Evolutionary conservation across 2,113 vertebrate genomes (phyloP).

Genomic region (Pionites leucogaster): DNA sequence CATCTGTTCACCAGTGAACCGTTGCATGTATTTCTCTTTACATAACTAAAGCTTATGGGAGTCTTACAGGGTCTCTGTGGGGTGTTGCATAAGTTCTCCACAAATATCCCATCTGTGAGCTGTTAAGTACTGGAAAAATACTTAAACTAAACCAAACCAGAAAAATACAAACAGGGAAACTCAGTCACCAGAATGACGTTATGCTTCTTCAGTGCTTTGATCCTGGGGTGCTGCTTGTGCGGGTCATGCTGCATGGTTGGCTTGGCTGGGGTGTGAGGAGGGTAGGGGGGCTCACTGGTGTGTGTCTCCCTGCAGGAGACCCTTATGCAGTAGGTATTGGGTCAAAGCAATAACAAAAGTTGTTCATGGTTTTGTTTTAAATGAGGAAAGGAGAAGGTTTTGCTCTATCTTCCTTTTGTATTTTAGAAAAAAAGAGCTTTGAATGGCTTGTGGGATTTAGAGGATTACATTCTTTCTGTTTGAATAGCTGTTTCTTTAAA

Average conservation of each 20-base stretch:
- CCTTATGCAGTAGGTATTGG: not conserved
- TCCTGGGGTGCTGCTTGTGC: not conserved
- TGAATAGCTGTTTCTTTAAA: not conserved
- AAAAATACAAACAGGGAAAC: not conserved
- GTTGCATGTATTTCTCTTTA: not conserved
- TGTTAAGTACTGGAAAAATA: constrained; percentile 14
- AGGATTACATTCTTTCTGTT: not conserved
- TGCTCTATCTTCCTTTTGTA: not conserved
- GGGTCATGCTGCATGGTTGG: not conserved
- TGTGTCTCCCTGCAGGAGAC: not conserved
- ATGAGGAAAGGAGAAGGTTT: not conserved
- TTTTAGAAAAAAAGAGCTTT: not conserved
- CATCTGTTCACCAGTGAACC: not conserved
- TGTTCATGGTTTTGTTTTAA: not conserved
- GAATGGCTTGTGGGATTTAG: not conserved
- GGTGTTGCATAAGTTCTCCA: not conserved
- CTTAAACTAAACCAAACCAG: not conserved
- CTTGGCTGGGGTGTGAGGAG: not conserved
- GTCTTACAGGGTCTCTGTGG: not conserved
- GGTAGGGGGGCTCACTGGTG: not conserved
- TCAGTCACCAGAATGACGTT: not conserved
- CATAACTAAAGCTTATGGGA: not conserved
- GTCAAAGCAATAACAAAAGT: not conserved
- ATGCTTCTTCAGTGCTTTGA: not conserved
- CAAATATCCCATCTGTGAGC: constrained; percentile 39